Evolutionary conservation across 2,797 vertebrate species (phyloP).

Genomic region (Cephalopachus bancanus): DNA sequence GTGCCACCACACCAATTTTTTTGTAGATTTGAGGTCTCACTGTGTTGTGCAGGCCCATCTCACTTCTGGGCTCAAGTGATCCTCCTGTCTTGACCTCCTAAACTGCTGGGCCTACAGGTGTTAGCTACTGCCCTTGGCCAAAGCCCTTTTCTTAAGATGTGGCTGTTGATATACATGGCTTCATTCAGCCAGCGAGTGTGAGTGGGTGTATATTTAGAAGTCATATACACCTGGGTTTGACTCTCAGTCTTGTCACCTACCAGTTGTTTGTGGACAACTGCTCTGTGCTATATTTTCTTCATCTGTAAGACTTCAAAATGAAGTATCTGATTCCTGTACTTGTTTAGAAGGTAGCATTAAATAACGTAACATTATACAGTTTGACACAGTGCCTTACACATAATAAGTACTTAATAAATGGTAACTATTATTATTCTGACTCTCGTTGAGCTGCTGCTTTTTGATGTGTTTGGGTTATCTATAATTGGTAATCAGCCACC

Average conservation of each 20-base stretch:
- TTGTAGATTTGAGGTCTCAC: no score
- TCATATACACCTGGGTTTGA: constrained; percentile 18
- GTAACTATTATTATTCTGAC: neutral
- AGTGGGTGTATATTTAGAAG: neutral
- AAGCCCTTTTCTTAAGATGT: neutral
- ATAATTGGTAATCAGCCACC: neutral
- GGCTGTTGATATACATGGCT: neutral
- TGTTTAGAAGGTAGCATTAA: constrained; percentile 40
- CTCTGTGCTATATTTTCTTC: constrained; percentile 37
- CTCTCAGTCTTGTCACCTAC: constrained; percentile 8
- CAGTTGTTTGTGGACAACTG: constrained; percentile 10
- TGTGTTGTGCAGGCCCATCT: no score
- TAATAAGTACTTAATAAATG: constrained; percentile 2
- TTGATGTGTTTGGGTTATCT: constrained; percentile 19
- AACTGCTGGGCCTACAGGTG: no score
- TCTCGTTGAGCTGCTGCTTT: neutral
- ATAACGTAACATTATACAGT: neutral
- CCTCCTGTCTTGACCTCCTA: no score
- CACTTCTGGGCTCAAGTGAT: no score
- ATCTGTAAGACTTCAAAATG: neutral
- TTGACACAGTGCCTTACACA: neutral
- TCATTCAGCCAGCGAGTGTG: neutral
- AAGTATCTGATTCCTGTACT: constrained; percentile 31
- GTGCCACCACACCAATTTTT: no score
- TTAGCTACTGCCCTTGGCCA: neutral